Base-by-base conservation (phyloP, 2,113 vertebrate genomes). In the Cyphomyrus discorhynchus region DNA sequence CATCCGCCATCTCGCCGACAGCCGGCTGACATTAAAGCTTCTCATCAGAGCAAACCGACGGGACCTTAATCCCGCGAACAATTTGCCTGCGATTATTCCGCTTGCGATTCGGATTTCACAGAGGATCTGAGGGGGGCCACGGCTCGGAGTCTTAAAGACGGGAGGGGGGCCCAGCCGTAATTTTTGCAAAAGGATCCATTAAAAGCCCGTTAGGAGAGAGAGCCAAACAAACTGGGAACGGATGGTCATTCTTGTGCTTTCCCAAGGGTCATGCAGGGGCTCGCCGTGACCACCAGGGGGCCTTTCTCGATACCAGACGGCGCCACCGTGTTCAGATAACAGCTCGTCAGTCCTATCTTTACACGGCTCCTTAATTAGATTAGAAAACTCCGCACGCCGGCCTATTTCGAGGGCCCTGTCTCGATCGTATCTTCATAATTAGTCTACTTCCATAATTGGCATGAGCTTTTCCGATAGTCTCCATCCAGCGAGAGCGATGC, bases 291-390 rank as follows among this genome's bases (percentile, higher is more conserved):
- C 74, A 39, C 74, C 74, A 39, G 31, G 74, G 35, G 74, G 74
- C 31, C 74, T 42, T 19, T 7, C 74, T 35, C 11, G 1, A 17
- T 80, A 19, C 35, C 74, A 80, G 82, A 46, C 42, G 42, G 45
- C 45, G 19, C 9, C 77, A 42, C 39, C 5, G 1, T 39, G 1
- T 45, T 84, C 15, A 84, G 82, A 84, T 46, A 47, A 45, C 86
- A 5, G 50, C 86, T 56, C 31, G n/a, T 56, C 86, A 56, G 42
- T 5, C 49, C 88, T 53, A 94, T 94, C 92, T 93, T 92, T 91
- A 94, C 91, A 92, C 91, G 92, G 92, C 92, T 92, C 90, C 91
- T 88, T 93, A 94, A 95, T 93, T 94, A 93, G 91, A 91, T 90
- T 56, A 91, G 77, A 90, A 90, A 15, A 62, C 45, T 86, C 90